Base-by-base conservation (phyloP, 2,113 vertebrate species). In the Melanostigma gelatinosum region DNA sequence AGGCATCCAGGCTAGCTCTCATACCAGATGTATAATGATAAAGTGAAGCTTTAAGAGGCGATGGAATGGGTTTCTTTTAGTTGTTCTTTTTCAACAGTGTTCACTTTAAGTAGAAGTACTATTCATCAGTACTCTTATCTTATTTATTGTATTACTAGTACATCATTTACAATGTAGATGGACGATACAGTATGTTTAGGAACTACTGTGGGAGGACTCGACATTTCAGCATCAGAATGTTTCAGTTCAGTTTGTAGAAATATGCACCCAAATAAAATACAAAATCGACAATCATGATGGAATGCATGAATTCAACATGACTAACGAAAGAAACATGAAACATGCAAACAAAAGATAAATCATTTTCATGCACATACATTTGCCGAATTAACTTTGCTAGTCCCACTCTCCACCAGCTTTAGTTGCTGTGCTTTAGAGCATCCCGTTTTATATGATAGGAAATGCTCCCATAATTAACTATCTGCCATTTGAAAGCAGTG, bases 11-110 rank as follows among this genome's bases (percentile, higher is more conserved):
- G 50, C 38, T 48, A 15, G n/a, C 55, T 80, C 15, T 66, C 40
- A 72, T 16, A 40, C 34, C 86, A 79, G 64, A 87, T 89, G 84
- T 34, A 20, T 46, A 81, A 48, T 54, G 52, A 77, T 69, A 3
- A 79, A 38, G 20, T 48, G n/a, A 12, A 60, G 58, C 32, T 71
- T 34, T 29, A 32, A 20, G 40, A 36, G 29, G 55, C 8, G 20
- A 42, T 54, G 20, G 6, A 5, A 38, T 12, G 8, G 15, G 38
- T 65, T 32, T 48, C 16, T 27, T 36, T 24, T 20, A 34, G 4
- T 63, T 9, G 58, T 58, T 58, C 15, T 63, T 7, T 58, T 64
- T 36, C 7, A 55, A 8, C 3, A 0, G 11, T 29, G 8, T 44
- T 40, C 8, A 62, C 61, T 40, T 46, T 18, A 60, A 38, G 42